Evolutionary conservation across 2,888 invertebrate genomes (phyloP).

Genomic region (Drosophila imparisetae): DNA sequence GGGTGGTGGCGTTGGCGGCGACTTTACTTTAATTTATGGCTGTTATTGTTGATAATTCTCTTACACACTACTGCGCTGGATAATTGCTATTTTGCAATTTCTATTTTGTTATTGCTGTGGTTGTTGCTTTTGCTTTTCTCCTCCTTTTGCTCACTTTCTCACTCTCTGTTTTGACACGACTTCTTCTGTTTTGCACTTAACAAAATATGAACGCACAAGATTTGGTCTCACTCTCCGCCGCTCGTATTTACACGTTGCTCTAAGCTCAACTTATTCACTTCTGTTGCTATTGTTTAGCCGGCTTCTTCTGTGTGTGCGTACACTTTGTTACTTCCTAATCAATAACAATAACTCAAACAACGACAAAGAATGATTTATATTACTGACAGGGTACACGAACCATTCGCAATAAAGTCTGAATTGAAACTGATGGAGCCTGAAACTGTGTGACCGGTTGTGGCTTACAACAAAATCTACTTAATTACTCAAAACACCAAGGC

Average conservation of each 20-base stretch:
- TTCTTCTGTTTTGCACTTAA: constrained; percentile 50
- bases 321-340: constrained; percentile 54
- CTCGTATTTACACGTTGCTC: constrained; percentile 53
- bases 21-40: constrained; percentile 53
- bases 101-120: constrained; percentile 39
- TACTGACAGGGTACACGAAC: constrained; percentile 34
- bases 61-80: constrained; percentile 54
- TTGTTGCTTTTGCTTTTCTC: constrained; percentile 15
- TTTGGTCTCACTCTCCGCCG: constrained; percentile 50
- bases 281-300: constrained; percentile 41
- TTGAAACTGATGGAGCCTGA: constrained; percentile 51
- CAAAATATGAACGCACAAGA: constrained; percentile 50
- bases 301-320: constrained; percentile 40
- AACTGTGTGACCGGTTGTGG: constrained; percentile 37
- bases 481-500: constrained; percentile 15
- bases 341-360: constrained; percentile 54
- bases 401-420: constrained; percentile 58
- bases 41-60: constrained; percentile 58
- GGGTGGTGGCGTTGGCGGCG: constrained; percentile 54
- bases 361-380: constrained; percentile 23
- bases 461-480: neutral
- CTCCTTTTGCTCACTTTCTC: constrained; percentile 29
- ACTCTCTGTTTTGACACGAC: constrained; percentile 55
- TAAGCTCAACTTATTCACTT: constrained; percentile 46
- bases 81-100: constrained; percentile 62